Base-by-base conservation (phyloP, 37 sponge, comb jelly and placozoan genomes). In the Crambe crambe region DNA sequence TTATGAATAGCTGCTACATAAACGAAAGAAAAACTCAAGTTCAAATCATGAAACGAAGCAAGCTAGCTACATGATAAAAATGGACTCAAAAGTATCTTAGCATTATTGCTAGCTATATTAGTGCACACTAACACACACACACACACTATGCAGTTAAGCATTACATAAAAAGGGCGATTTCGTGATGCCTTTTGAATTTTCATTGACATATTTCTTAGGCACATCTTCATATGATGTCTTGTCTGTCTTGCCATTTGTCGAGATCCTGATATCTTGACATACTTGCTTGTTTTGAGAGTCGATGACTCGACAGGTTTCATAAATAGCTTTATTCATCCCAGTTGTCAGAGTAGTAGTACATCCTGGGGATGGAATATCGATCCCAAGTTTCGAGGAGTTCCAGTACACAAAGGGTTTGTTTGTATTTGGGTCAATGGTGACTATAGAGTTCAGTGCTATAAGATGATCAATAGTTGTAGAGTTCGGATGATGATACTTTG, bases 401-500 rank as follows among this genome's bases (percentile, higher is more conserved):
- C 76, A 76, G 40, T 56, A 76, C 61, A 76, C 76, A 60, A 60
- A 76, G 5, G 60, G 62, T 9, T 38, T 21, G 20, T 76, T 76
- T 30, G 30, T 37, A 6, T 37, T 37, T 2, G 61, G 25, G 26
- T 56, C 22, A 20, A 76, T 76, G n/a, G 5, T 60, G 32, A 27
- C 76, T 37, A 76, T 76, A 20, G 76, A 60, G 60, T 58, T 61
- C 26, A 76, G 12, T 15, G 31, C 59, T 25, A 21, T 10, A 34
- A 76, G 60, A 37, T 76, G 32, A 15, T 76, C 23, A 9, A 76
- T 59, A 5, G 76, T 60, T 1, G 2, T 10, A 8, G 26, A 37
- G 61, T 59, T 76, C 42, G 76, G 76, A 40, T 76, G 76, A 25
- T 76, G 76, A 41, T 27, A 76, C 37, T 39, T 20, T 26, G 76